These are phyloP conservation scores for Cassiopea xamachana DNA, from an alignment of 30 jellyfish, hydroid and myxozoan genomes.

Conservation along the genomic window DNA sequence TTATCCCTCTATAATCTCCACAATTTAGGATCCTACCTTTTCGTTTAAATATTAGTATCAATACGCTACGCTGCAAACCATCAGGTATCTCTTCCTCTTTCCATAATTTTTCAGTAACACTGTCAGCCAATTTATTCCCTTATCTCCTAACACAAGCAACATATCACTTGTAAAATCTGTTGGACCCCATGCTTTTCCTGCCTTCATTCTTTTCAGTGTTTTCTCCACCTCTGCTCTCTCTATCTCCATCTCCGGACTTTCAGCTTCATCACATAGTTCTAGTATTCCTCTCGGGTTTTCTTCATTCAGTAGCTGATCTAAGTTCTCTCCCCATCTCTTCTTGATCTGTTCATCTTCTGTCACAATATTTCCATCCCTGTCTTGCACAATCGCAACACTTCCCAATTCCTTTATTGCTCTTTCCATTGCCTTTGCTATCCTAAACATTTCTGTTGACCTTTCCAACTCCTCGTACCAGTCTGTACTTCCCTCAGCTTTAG, in stretches of 20 bases:
- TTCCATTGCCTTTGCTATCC: slow-evolving; percentile 34
- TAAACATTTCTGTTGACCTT: background rate
- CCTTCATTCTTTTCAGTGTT: slow-evolving; percentile 48
- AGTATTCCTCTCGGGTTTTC: slow-evolving; percentile 31
- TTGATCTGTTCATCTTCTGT: slow-evolving; percentile 20
- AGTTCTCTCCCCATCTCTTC: slow-evolving; percentile 48
- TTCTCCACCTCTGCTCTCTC: slow-evolving; percentile 17
- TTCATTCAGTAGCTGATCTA: slow-evolving; percentile 21
- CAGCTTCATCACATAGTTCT: background rate
- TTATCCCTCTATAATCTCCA: slow-evolving; percentile 42
- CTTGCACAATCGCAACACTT: background rate
- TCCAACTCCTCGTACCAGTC: slow-evolving; percentile 20
- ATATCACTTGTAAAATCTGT: slow-evolving; percentile 37
- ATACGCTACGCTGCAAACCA: slow-evolving; percentile 25
- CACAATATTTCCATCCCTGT: slow-evolving; percentile 22
- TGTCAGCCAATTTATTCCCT: slow-evolving; percentile 7
- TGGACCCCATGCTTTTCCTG: slow-evolving; percentile 52
- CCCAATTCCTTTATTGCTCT: slow-evolving; percentile 29
- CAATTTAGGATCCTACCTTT: slow-evolving; percentile 34
- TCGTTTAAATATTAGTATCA: slow-evolving; percentile 19
- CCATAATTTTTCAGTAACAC: slow-evolving; percentile 3
- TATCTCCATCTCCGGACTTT: background rate
- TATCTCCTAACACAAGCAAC: slow-evolving; percentile 27
- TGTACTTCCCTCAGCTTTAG: slow-evolving; percentile 3
- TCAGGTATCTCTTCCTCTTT: slow-evolving; percentile 36